Percentiles rank a stretch among this genome's conserved stretches.
These are phyloP conservation scores for Silurus asotus DNA, from an alignment of 2,113 vertebrate genomes.

Conservation along the genomic window DNA sequence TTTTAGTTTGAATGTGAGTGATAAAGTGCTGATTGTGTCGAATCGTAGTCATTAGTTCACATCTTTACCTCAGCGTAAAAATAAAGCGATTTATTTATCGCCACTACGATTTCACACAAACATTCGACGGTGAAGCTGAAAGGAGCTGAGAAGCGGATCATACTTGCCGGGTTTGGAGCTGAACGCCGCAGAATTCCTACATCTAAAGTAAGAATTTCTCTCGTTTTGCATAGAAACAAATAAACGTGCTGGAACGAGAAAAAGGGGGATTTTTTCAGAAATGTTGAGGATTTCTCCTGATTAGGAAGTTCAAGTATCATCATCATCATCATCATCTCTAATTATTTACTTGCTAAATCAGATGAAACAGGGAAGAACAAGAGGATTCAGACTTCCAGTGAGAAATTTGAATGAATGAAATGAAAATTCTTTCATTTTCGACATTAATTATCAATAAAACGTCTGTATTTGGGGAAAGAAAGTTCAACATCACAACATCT, in stretches of 20 bases:
- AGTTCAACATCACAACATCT: not conserved
- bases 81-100: not conserved
- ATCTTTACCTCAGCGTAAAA: not conserved
- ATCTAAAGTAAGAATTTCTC: not conserved
- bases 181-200: not conserved
- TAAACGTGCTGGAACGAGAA: not conserved
- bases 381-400: not conserved
- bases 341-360: not conserved
- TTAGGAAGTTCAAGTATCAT: not conserved
- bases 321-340: not conserved
- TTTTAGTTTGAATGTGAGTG: not conserved
- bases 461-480: not conserved
- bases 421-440: not conserved
- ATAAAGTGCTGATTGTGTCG: slow-evolving; percentile 7
- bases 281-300: not conserved
- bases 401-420: not conserved
- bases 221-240: slow-evolving; percentile 3
- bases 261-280: not conserved
- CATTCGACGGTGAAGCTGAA: not conserved
- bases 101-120: not conserved
- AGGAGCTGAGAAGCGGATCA: not conserved
- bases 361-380: not conserved
- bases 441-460: too few relatives aligned
- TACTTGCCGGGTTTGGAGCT: not conserved
- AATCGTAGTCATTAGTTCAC: not conserved